Conservation (phyloP, 1,140 invertebrate genomes). For the Trialeurodes vaporariorum region DNA sequence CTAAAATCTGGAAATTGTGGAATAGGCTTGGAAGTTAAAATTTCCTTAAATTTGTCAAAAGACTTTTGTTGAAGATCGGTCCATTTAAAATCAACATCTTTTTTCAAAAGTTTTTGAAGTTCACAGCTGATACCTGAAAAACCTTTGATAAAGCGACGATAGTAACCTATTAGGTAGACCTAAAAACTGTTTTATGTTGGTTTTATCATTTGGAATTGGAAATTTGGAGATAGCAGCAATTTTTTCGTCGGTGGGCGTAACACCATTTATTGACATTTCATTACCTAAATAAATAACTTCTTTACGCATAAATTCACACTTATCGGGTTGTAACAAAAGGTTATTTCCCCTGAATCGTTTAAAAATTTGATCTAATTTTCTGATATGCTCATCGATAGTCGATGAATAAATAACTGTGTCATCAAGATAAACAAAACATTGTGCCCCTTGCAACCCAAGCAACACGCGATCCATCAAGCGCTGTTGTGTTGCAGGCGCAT, state of each 20-base stretch:
- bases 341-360: slow-evolving; percentile 6
- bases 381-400: slow-evolving; percentile 9
- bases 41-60: too few species aligned
- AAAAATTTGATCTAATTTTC: slow-evolving; percentile 13
- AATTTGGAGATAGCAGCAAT: slow-evolving; percentile 30
- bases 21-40: too few species aligned
- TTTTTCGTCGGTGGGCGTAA: slow-evolving; percentile 31
- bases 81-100: too few species aligned
- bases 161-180: slow-evolving; percentile 36
- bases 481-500: too few species aligned
- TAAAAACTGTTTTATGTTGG: slow-evolving; percentile 34
- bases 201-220: slow-evolving; percentile 26
- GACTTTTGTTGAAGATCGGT: too few species aligned
- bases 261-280: slow-evolving; percentile 28
- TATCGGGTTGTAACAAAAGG: too few species aligned
- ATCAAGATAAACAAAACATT: slow-evolving; percentile 22
- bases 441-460: slow-evolving; percentile 17
- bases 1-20: too few species aligned
- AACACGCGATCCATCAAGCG: slow-evolving; percentile 34
- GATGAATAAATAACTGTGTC: slow-evolving; percentile 16
- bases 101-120: too few species aligned
- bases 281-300: slow-evolving; percentile 33
- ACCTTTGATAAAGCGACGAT: slow-evolving; percentile 33
- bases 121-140: too few species aligned
- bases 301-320: slow-evolving; percentile 21